Conservation (phyloP, 2,888 invertebrate genomes). For the Drosophila nigritarsus region DNA sequence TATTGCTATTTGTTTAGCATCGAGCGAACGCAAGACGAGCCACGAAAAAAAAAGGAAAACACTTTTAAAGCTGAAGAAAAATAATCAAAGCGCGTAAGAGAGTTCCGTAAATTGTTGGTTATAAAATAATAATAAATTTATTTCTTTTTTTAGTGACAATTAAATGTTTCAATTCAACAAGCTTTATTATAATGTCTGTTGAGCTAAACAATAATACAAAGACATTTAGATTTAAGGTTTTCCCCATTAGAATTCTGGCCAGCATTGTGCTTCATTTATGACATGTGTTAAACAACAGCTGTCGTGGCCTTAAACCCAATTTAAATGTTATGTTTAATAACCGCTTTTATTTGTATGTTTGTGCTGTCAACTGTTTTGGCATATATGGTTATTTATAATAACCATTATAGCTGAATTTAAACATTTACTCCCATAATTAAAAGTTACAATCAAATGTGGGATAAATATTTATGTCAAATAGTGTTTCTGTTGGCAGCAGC, state of each 20-base stretch:
- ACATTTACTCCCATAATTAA: neutral
- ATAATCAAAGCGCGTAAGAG: conserved; percentile 25
- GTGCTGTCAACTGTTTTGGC: neutral
- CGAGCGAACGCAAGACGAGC: conserved; percentile 28
- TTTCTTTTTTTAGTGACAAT: neutral
- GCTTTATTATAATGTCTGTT: neutral
- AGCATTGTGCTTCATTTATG: neutral
- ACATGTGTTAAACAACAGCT: neutral
- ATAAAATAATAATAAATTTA: neutral
- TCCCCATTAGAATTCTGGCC: neutral
- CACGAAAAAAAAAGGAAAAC: conserved; percentile 5
- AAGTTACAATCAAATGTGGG: neutral
- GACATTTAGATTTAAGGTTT: neutral
- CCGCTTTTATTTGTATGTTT: neutral
- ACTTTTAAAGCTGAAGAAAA: conserved; percentile 29
- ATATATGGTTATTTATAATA: neutral
- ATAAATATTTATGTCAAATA: neutral
- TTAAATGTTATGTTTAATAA: conserved; percentile 6
- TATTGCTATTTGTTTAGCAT: conserved; percentile 75
- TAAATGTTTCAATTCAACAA: conserved; percentile 1
- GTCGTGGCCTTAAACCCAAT: neutral
- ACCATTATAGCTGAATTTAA: neutral
- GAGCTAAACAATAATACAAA: neutral
- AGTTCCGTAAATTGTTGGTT: conserved; percentile 13
- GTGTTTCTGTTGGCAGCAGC: no score